These are phyloP conservation scores for Zaprionus ornatus DNA, from an alignment of 1,140 invertebrate genomes.

Conservation along the genomic window DNA sequence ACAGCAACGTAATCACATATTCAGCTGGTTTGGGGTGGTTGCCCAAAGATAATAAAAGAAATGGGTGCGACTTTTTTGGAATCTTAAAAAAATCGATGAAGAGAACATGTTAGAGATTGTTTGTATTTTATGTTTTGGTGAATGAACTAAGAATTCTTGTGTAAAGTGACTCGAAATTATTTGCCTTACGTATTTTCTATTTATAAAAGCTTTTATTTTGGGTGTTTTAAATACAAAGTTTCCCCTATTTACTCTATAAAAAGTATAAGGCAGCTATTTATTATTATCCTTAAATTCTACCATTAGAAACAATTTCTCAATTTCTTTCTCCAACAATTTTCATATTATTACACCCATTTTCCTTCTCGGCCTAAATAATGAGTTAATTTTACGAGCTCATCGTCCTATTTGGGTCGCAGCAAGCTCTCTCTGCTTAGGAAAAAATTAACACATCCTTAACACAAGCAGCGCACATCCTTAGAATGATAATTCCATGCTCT, in stretches of 20 bases:
- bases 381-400: neutral
- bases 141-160: neutral
- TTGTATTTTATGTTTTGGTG: neutral
- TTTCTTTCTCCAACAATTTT: neutral
- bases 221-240: too few species aligned
- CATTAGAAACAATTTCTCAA: neutral
- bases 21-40: constrained; percentile 24
- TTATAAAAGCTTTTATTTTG: neutral
- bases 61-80: neutral
- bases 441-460: constrained; percentile 74
- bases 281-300: too few species aligned
- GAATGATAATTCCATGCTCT: constrained; percentile 18
- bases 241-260: too few species aligned
- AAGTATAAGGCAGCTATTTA: too few species aligned
- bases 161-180: neutral
- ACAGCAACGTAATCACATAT: neutral
- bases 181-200: neutral
- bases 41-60: neutral
- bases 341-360: neutral
- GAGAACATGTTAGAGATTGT: neutral
- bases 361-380: neutral
- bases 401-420: neutral
- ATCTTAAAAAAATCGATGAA: constrained; percentile 36
- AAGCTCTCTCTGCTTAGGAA: constrained; percentile 50
- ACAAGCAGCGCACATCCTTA: constrained; percentile 36